Base-by-base conservation (phyloP, 1,140 invertebrate species). In the Notospermus geniculatus region DNA sequence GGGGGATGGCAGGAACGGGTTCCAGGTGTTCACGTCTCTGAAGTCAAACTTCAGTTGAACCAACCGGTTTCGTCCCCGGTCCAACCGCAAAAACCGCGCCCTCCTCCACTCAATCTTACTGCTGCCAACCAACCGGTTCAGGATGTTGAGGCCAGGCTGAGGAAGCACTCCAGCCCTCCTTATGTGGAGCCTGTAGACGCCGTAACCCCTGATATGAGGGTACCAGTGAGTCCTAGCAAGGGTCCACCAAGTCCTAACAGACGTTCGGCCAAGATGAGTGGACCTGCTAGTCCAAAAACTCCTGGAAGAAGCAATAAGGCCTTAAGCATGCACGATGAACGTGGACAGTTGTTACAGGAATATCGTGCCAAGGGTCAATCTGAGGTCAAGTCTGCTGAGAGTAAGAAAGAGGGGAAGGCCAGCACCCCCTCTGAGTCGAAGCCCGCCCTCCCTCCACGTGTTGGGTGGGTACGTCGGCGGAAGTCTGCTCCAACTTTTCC, bases 131-230 rank as follows among this genome's bases (percentile, higher is more conserved):
- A 22, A 55, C 29, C n/a, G 23, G 50, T 23, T 53, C 50, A n/a
- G 23, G 36, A 55, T 27, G 19, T 9, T 30, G 36, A 28, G 4
- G 36, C 19, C n/a, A 29, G 19, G 54, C 36, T n/a, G 54, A 30
- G 32, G 32, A 36, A 36, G 15, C 15, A 7, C 32, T 36, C 87
- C 13, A 93, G 91, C 77, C 92, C 92, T 0, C 92, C 93, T 69
- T 95, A 95, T 77, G 90, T 91, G 1, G 92, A 95, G 81, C 93
- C 93, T 39, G 91, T 92, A 9, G 92, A 95, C 83, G 88, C 91
- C 19, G 84, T 95, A 9, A 62, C 62, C 46, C 57, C 61, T 7
- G 32, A 36, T 15, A 36, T 15, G 32, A 7, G 32, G 32, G 32
- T 36, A 15, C 32, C 32, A 7, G 15, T 4, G 32, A 36, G 32